phyloP scores from a whole-genome alignment of 2,113 vertebrate genomes.

The Catharus fuscescens region DNA sequence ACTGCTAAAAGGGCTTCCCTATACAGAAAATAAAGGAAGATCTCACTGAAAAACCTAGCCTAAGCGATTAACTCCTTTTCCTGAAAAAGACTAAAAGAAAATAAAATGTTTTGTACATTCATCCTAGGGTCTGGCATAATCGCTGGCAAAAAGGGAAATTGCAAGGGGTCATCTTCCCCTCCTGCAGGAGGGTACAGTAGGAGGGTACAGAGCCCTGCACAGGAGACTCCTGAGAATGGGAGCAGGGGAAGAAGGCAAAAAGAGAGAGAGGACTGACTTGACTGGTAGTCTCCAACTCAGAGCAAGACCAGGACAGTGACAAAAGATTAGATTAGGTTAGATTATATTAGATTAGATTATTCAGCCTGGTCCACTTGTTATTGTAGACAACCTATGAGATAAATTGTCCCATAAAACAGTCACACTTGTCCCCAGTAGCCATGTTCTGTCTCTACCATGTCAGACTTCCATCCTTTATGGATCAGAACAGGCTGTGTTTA shows the following conservation, averaged over 20 bases:
- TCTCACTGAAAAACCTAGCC: not conserved
- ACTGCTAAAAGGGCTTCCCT: not conserved
- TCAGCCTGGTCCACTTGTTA: not conserved
- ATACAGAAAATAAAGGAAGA: not conserved
- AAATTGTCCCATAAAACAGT: not conserved
- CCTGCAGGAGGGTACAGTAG: no score
- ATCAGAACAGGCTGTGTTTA: not conserved
- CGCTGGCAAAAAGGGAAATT: not conserved
- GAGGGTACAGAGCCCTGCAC: rapidly evolving
- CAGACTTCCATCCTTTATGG: not conserved
- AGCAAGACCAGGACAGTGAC: not conserved
- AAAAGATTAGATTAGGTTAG: not conserved
- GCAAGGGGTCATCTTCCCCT: not conserved
- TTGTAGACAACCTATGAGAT: not conserved
- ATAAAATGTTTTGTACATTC: not conserved
- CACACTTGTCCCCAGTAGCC: not conserved
- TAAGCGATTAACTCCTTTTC: not conserved
- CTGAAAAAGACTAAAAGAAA: not conserved
- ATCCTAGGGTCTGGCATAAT: not conserved
- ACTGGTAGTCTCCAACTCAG: not conserved
- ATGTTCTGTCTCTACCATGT: rapidly evolving
- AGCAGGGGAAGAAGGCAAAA: not conserved
- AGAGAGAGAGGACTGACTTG: not conserved
- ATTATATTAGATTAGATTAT: not conserved
- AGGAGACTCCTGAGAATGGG: not conserved